Base-by-base conservation (phyloP, 1,140 invertebrate species). In the Dryas iulia region DNA sequence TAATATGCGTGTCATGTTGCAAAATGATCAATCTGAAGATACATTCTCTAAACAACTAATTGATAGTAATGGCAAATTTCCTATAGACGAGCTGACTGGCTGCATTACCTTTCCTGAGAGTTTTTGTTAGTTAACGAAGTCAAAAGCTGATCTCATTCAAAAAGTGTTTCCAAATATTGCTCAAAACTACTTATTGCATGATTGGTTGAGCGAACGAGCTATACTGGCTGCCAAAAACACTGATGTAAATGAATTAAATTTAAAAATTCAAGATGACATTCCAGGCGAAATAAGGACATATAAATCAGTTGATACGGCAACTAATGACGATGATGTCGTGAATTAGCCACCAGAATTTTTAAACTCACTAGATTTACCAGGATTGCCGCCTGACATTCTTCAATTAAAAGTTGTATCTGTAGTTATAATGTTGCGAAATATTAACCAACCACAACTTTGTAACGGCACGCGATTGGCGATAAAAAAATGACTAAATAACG, bases 391-490 rank as follows among this genome's bases (percentile, higher is more conserved):
- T 59, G 82, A 92, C 63, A 80, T 77, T 79, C 67, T 88, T 58
- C 65, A 71, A 75, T 76, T 92, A 66, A 92, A 92, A 79, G 72
- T 90, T 58, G 84, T 87, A 52, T 73, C 76, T 8, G 79, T 78
- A 31, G 84, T 93, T 18, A 91, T 93, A 52, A 70, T 93, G 62
- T 69, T 87, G 7, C 81, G 87, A 72, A 93, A 93, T 78, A 75
- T 87, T 35, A 84, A 92, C 66, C 81, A 76, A 79, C 81, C 86
- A 66, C 72, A 72, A 67, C 79, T 93, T 58, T 93, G 89, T 67
- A 93, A 93, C 75, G 88, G 83, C 4, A 93, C 91, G 59, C 47
- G 84, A 66, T 74, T 92, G 30, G 62, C 52, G 31, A 74, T 92
- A n/a, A n/a, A n/a, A n/a, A n/a, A n/a, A n/a, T n/a, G 3, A 59